These are phyloP conservation scores for Noturus placidus DNA, from an alignment of 2,113 vertebrate species.

Conservation along the genomic window DNA sequence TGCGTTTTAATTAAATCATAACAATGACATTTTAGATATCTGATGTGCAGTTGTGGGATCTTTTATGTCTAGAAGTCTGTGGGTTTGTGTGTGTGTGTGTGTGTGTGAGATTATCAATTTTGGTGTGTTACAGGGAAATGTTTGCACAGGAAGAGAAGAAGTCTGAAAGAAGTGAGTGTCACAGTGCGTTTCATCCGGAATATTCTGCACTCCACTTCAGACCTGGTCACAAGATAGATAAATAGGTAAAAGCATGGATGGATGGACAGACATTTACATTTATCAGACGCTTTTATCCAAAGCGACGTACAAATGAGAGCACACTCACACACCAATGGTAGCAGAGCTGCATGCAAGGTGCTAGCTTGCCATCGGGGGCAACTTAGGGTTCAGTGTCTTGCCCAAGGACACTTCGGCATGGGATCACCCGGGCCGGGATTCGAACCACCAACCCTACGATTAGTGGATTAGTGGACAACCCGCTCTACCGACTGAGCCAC, in stretches of 20 bases:
- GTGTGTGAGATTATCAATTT: not conserved
- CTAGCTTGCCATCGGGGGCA: too few relatives aligned
- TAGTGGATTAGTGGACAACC: too few relatives aligned
- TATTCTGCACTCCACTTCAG: not conserved
- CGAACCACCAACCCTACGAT: too few relatives aligned
- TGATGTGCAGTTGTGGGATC: not conserved
- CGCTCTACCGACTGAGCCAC: too few relatives aligned
- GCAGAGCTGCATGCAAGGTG: too few relatives aligned
- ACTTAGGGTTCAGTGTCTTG: too few relatives aligned
- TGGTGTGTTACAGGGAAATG: not conserved
- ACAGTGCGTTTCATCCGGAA: not conserved
- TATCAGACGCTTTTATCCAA: too few relatives aligned
- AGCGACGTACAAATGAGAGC: too few relatives aligned
- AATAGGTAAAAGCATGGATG: not conserved
- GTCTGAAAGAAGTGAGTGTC: not conserved
- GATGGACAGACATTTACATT: not conserved
- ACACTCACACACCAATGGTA: too few relatives aligned
- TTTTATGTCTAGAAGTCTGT: not conserved
- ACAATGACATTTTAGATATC: not conserved
- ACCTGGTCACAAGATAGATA: not conserved
- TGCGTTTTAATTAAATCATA: conserved; percentile 5
- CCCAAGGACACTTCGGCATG: too few relatives aligned
- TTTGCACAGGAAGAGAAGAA: not conserved
- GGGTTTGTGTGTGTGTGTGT: not conserved
- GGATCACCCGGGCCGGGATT: too few relatives aligned